Conservation (phyloP, 2,888 invertebrate genomes). For the Tetheella fluctuosa region DNA sequence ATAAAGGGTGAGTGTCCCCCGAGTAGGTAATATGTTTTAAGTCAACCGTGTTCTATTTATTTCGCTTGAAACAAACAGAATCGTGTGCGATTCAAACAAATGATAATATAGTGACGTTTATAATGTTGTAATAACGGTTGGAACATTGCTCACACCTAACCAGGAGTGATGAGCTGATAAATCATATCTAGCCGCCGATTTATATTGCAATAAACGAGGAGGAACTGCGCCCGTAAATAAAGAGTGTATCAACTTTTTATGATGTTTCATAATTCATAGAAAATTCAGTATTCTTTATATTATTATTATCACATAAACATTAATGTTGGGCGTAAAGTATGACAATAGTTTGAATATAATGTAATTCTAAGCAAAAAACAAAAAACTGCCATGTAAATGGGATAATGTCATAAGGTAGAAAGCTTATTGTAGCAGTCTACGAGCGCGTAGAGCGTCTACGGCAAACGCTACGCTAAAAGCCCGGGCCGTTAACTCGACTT, state of each 20-base stretch:
- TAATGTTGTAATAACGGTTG: conserved; percentile 68
- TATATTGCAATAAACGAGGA: conserved; percentile 78
- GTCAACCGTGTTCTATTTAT: conserved; percentile 37
- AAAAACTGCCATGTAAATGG: conserved; percentile 23
- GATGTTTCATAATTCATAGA: conserved; percentile 47
- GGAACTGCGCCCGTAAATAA: conserved; percentile 73
- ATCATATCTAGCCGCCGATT: conserved; percentile 81
- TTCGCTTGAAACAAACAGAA: conserved; percentile 13
- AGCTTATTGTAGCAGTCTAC: conserved; percentile 32
- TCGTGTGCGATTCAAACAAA: conserved; percentile 18
- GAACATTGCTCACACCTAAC: conserved; percentile 76
- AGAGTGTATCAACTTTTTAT: conserved; percentile 67
- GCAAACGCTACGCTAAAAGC: conserved; percentile 50
- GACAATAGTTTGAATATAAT: conserved; percentile 17
- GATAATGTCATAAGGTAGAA: conserved; percentile 25
- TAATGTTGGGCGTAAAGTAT: background rate
- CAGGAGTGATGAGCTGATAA: conserved; percentile 80
- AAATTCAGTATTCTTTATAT: conserved; percentile 29
- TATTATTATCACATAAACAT: conserved; percentile 1
- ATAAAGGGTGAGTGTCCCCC: conserved; percentile 74
- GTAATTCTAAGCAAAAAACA: conserved; percentile 10
- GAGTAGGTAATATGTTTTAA: conserved; percentile 68
- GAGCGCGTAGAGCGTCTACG: conserved; percentile 43
- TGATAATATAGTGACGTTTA: conserved; percentile 56
- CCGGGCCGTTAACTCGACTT: conserved; percentile 72